A percentile compares a stretch with the other conserved stretches of the same genome.
These are phyloP conservation scores for Apoda limacodes DNA, from an alignment of 2,888 invertebrate species.

Conservation along the genomic window DNA sequence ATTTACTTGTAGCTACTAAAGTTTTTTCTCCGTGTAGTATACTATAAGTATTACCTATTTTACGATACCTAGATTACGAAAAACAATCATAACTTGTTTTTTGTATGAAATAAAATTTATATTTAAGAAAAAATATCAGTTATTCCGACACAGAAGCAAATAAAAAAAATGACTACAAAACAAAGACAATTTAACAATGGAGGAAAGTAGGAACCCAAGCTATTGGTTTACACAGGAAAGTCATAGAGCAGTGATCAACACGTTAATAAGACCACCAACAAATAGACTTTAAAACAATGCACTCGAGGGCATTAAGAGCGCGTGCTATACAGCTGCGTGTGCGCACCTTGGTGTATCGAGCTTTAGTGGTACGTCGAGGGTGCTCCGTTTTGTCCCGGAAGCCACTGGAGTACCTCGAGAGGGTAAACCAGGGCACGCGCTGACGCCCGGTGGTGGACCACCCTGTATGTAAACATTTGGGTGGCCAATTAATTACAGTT, in stretches of 20 bases:
- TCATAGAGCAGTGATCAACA: constrained; percentile 49
- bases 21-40: no score
- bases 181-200: no score
- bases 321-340: constrained; percentile 52
- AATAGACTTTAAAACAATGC: constrained; percentile 35
- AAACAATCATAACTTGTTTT: no score
- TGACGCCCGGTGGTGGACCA: constrained; percentile 34
- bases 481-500: constrained; percentile 7
- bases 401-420: constrained; percentile 31
- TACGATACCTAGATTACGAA: no score
- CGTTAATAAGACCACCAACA: constrained; percentile 49
- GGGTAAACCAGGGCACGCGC: constrained; percentile 48
- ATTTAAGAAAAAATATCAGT: no score
- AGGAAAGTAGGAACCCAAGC: no score
- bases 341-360: constrained; percentile 20
- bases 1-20: no score
- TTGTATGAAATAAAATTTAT: no score
- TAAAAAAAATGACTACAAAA: no score
- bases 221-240: constrained; percentile 43
- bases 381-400: constrained; percentile 33
- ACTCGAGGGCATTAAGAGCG: constrained; percentile 44
- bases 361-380: constrained; percentile 19
- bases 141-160: no score
- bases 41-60: no score
- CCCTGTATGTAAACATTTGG: constrained; percentile 16